These are phyloP conservation scores for Vulpes vulpes DNA, from an alignment of 2,113 vertebrate genomes.

Conservation along the genomic window DNA sequence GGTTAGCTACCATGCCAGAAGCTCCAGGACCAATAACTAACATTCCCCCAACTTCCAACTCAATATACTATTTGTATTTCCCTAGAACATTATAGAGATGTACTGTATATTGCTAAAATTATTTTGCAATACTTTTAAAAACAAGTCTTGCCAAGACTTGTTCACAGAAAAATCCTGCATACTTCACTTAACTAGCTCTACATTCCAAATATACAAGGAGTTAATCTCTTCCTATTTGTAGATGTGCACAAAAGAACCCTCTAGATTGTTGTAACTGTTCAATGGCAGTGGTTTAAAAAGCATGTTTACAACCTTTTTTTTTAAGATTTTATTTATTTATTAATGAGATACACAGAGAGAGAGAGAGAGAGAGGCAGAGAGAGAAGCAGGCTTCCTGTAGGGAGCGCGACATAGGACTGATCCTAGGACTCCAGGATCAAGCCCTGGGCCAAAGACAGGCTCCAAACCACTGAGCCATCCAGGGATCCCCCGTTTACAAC, in stretches of 20 bases:
- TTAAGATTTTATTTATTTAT: too few species aligned
- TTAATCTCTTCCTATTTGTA: constrained; percentile 41
- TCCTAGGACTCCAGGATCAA: too few species aligned
- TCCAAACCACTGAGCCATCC: too few species aligned
- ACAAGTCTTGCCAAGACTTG: constrained; percentile 73
- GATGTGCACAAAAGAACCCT: neutral
- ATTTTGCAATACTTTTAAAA: constrained; percentile 69
- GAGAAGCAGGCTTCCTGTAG: too few species aligned
- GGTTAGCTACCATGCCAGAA: neutral
- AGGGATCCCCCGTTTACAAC: too few species aligned
- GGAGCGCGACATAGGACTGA: too few species aligned
- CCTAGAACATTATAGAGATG: neutral
- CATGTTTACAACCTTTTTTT: neutral
- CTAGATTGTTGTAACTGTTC: neutral
- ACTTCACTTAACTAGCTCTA: constrained; percentile 40
- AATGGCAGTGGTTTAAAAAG: neutral
- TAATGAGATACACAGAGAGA: too few species aligned
- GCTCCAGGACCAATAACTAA: neutral
- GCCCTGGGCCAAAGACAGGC: too few species aligned
- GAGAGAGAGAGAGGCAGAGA: too few species aligned
- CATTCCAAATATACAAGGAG: constrained; percentile 61
- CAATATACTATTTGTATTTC: neutral
- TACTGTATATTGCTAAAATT: constrained; percentile 21
- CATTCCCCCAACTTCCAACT: neutral
- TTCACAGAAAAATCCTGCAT: constrained; percentile 58